phyloP scores from a whole-genome alignment of 1,140 invertebrate genomes.

The Drosophila kanapiae region DNA sequence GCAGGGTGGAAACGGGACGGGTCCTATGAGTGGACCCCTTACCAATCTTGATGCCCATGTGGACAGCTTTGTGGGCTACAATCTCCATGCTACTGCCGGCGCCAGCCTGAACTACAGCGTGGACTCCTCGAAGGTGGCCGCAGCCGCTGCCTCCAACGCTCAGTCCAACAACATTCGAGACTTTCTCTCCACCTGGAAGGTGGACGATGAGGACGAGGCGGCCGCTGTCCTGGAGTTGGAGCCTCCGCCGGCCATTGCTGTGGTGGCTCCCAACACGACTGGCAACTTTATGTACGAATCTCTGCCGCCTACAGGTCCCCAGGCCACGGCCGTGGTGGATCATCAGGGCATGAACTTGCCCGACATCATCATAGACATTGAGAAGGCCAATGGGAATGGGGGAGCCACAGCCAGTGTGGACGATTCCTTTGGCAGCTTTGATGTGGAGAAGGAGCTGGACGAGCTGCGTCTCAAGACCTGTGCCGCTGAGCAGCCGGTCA shows the following conservation, averaged over 20 bases:
- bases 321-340: conserved; percentile 58
- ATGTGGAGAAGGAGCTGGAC: conserved; percentile 81
- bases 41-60: conserved; percentile 63
- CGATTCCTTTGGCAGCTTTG: conserved; percentile 72
- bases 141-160: conserved; percentile 21
- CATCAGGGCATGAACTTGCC: conserved; percentile 71
- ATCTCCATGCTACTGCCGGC: conserved; percentile 48
- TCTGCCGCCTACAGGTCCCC: conserved; percentile 49
- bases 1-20: conserved; percentile 26
- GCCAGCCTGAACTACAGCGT: background rate
- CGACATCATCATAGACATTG: conserved; percentile 82
- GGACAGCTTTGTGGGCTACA: conserved; percentile 63
- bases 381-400: conserved; percentile 52
- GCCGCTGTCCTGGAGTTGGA: conserved; percentile 19
- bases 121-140: conserved; percentile 5
- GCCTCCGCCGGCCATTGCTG: conserved; percentile 37
- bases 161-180: conserved; percentile 78
- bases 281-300: conserved; percentile 67
- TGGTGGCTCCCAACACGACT: conserved; percentile 46
- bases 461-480: conserved; percentile 68
- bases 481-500: conserved; percentile 11
- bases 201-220: conserved; percentile 76
- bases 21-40: conserved; percentile 14
- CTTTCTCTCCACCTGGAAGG: conserved; percentile 83
- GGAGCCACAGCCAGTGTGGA: conserved; percentile 26